Conservation (phyloP, 2,113 vertebrate genomes). For the Corythaixoides concolor region DNA sequence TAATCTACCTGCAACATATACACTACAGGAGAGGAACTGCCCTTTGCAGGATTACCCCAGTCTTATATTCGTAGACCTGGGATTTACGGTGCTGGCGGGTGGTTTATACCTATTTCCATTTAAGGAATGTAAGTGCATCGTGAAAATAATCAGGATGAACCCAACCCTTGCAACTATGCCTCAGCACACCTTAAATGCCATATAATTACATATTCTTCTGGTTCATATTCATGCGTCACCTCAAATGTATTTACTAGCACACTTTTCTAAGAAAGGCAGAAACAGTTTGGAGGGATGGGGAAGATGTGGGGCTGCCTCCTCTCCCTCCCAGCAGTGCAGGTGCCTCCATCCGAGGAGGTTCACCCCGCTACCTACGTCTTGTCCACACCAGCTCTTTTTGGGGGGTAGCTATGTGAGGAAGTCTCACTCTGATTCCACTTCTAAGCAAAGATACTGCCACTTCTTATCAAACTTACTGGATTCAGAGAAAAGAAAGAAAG, state of each 20-base stretch:
- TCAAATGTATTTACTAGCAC: neutral
- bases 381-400: neutral
- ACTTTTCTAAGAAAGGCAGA: neutral
- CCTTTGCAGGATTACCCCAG: neutral
- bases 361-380: accelerated
- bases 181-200: neutral
- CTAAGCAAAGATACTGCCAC: neutral
- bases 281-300: neutral
- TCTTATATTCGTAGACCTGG: neutral
- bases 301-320: neutral
- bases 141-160: neutral
- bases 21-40: neutral
- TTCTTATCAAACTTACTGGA: neutral
- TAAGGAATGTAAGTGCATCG: neutral
- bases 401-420: neutral
- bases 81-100: accelerated
- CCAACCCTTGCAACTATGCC: neutral
- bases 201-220: neutral
- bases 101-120: neutral
- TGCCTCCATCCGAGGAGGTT: neutral
- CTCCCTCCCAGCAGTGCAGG: neutral
- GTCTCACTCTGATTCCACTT: neutral
- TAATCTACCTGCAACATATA: neutral
- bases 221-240: no score
- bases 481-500: neutral